These are phyloP conservation scores for Magallana angulata DNA, from an alignment of 1,140 invertebrate genomes.

Conservation along the genomic window DNA sequence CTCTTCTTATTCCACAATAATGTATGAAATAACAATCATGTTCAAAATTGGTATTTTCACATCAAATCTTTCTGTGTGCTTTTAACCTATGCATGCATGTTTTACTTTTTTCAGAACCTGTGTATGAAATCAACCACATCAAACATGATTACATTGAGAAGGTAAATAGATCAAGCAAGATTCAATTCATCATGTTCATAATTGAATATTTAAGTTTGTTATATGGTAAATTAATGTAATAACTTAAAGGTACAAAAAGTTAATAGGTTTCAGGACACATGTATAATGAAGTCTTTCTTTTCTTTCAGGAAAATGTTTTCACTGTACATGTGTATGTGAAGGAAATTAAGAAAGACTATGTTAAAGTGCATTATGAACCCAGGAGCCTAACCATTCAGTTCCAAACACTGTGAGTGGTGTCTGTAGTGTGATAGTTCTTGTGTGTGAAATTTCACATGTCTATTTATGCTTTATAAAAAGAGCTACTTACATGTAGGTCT, in stretches of 20 bases:
- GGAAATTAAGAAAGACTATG: conserved; percentile 66
- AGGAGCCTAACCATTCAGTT: conserved; percentile 69
- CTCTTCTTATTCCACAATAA: too few species aligned
- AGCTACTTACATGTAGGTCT: too few species aligned
- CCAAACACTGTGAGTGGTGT: conserved; percentile 66
- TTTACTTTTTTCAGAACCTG: conserved; percentile 67
- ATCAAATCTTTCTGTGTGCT: too few species aligned
- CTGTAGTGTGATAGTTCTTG: not conserved
- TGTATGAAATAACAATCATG: too few species aligned
- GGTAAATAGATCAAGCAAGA: conserved; percentile 54
- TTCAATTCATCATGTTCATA: too few species aligned
- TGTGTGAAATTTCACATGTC: not conserved
- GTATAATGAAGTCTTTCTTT: not conserved
- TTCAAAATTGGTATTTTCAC: too few species aligned
- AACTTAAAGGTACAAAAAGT: not conserved
- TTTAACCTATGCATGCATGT: too few species aligned
- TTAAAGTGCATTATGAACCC: conserved; percentile 65
- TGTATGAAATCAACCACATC: conserved; percentile 66
- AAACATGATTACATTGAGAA: conserved; percentile 76
- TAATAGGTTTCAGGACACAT: not conserved
- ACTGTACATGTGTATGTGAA: conserved; percentile 73
- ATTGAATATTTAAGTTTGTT: conserved; percentile 27
- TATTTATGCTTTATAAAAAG: too few species aligned
- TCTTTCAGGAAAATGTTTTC: conserved; percentile 69
- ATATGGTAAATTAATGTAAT: not conserved